These are phyloP conservation scores for Macrotis lagotis DNA, from an alignment of 2,113 vertebrate species.

Conservation along the genomic window DNA sequence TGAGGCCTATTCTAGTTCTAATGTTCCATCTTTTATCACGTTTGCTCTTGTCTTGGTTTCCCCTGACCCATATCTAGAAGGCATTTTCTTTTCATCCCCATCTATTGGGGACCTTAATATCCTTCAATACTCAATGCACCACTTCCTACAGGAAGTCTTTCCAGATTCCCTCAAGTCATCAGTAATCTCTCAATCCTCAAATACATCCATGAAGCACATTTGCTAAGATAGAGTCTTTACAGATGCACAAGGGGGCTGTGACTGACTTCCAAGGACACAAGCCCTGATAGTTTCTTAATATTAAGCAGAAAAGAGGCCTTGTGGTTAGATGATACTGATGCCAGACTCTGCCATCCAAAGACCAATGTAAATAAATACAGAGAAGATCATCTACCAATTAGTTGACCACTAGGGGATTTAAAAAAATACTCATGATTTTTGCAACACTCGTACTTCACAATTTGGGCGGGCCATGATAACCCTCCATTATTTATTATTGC, in stretches of 20 bases:
- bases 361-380: background rate
- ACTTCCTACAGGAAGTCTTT: background rate
- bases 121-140: background rate
- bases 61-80: background rate
- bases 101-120: background rate
- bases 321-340: background rate
- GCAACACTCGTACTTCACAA: background rate
- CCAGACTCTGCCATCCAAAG: background rate
- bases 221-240: background rate
- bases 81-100: background rate
- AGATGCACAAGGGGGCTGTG: background rate
- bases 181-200: background rate
- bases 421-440: background rate
- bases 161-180: background rate
- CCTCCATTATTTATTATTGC: background rate
- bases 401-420: background rate
- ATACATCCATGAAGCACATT: background rate
- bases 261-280: no score
- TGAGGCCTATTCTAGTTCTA: background rate
- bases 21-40: background rate
- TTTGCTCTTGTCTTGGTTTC: background rate
- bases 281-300: background rate
- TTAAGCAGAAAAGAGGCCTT: background rate
- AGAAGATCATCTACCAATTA: background rate
- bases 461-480: background rate